phyloP scores from a whole-genome alignment of 2,113 vertebrate genomes.

The Eublepharis macularius region DNA sequence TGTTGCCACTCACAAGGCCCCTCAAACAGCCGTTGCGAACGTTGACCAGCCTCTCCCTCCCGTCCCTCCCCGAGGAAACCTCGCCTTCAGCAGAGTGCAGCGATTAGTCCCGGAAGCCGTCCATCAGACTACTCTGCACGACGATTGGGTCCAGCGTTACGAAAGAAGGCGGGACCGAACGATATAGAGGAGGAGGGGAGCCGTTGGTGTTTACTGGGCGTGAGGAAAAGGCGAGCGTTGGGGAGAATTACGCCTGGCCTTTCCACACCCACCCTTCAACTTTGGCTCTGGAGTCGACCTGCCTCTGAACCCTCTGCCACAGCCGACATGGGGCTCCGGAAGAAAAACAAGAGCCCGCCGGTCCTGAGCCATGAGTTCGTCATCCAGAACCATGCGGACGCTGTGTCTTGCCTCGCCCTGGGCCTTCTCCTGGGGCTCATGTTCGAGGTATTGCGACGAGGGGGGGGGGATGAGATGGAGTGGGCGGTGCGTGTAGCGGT shows the following conservation, averaged over 20 bases:
- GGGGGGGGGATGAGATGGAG: conserved; percentile 22
- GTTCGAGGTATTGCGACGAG: conserved; percentile 76
- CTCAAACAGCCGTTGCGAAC: rapidly evolving
- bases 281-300: neutral
- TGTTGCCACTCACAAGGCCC: rapidly evolving
- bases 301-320: rapidly evolving
- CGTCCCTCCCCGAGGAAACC: neutral
- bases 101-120: neutral
- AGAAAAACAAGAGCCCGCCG: conserved; percentile 78
- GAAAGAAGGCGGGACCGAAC: neutral
- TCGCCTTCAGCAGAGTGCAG: rapidly evolving
- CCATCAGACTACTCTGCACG: rapidly evolving
- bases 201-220: neutral
- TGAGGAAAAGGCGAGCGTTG: neutral
- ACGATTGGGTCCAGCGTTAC: neutral
- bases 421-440: conserved; percentile 73
- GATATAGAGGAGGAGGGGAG: rapidly evolving
- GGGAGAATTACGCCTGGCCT: rapidly evolving
- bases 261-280: rapidly evolving
- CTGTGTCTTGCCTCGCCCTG: conserved; percentile 74
- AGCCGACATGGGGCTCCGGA: conserved; percentile 75
- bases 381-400: conserved; percentile 80
- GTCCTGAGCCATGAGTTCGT: conserved; percentile 83
- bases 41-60: rapidly evolving
- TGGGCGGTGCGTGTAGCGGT: no score